Evolutionary conservation across 1,140 invertebrate species (phyloP).

Genomic region (Bombus fervidus): DNA sequence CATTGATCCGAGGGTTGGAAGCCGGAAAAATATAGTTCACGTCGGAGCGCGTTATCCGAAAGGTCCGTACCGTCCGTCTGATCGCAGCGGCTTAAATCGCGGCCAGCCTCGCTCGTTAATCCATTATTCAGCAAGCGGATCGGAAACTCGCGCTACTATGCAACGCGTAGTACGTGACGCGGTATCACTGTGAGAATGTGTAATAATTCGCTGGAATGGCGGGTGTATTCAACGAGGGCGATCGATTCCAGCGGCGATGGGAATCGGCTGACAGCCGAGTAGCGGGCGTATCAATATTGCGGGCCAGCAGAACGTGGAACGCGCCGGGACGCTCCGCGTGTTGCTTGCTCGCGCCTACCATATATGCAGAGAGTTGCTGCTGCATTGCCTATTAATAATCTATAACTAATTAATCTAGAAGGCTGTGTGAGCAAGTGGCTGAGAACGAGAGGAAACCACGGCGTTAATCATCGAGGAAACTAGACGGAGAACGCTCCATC

Average conservation of each 20-base stretch:
- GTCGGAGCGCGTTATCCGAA: not conserved
- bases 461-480: not conserved
- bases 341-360: not conserved
- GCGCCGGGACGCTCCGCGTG: conserved; percentile 9
- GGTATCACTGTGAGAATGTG: conserved; percentile 3
- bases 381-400: conserved; percentile 52
- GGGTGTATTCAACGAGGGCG: conserved; percentile 7
- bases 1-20: not conserved
- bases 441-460: conserved; percentile 37
- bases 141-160: not conserved
- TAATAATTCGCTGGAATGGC: conserved; percentile 24
- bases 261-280: conserved; percentile 55
- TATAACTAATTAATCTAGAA: conserved; percentile 67
- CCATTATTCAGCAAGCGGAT: conserved; percentile 40
- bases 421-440: conserved; percentile 53
- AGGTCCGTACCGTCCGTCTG: not conserved
- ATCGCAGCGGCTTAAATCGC: conserved; percentile 21
- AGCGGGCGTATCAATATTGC: conserved; percentile 53
- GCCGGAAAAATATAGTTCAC: not conserved
- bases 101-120: conserved; percentile 6
- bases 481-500: too few relatives aligned
- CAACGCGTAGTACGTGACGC: not conserved
- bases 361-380: conserved; percentile 38
- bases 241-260: conserved; percentile 30
- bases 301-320: conserved; percentile 41